A percentile compares a stretch with the other conserved stretches of the same genome.
These are phyloP conservation scores for Bradypodion pumilum DNA, from an alignment of 2,797 vertebrate genomes.

Conservation along the genomic window DNA sequence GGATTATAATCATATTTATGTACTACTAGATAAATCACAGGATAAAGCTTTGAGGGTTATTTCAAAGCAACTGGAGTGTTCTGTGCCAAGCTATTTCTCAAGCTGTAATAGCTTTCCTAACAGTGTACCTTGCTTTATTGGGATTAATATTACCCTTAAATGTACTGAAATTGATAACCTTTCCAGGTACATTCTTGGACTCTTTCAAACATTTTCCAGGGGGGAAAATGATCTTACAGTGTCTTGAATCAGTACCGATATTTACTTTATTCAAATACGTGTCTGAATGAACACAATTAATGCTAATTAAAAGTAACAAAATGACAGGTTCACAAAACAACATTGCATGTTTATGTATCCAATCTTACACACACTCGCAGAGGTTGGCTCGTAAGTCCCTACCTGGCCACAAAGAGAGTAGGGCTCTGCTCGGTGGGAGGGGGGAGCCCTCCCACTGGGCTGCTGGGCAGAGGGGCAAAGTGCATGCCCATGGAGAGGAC, in stretches of 20 bases:
- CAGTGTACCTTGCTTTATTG: background rate
- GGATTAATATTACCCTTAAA: background rate
- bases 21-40: background rate
- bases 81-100: background rate
- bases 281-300: constrained; percentile 56
- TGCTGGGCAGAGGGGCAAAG: too few species aligned
- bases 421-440: too few species aligned
- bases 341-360: constrained; percentile 35
- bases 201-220: background rate
- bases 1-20: constrained; percentile 1
- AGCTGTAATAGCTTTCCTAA: background rate
- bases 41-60: constrained; percentile 1
- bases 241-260: constrained; percentile 44
- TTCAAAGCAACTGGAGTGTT: background rate
- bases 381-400: too few species aligned
- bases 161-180: background rate
- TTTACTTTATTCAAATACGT: constrained; percentile 30
- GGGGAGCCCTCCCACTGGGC: too few species aligned
- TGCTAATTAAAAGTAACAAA: constrained; percentile 57
- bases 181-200: background rate
- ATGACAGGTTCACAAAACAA: constrained; percentile 65
- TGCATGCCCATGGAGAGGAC: too few species aligned
- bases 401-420: too few species aligned
- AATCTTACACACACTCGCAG: constrained; percentile 66
- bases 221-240: background rate